Evolutionary conservation across 2,113 vertebrate genomes (phyloP), one percentile per base, ranked within the genome.

Genomic region (Gymnarchus niloticus): DNA sequence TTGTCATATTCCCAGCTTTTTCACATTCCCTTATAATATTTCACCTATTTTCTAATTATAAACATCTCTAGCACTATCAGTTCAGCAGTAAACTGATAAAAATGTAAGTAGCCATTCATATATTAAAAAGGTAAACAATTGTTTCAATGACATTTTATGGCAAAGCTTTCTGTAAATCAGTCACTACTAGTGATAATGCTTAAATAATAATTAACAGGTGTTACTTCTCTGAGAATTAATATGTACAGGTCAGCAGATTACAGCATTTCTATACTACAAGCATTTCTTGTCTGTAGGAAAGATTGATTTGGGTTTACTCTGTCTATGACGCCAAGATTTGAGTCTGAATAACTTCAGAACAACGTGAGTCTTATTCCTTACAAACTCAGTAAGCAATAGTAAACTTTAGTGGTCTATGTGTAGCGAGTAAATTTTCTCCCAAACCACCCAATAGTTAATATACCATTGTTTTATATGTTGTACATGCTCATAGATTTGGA

Each of bases 171-270:
- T 44, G 76, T 78, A 78, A 78, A 78, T 78, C n/a, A 78, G 76
- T 78, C 76, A 78, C 76, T 78, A 78, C 44, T 48, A 37, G 37
- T 7, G 21, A 78, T 48, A 78, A 78, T 78, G 41, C 37, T 19
- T 44, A 21, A 78, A 78, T 78, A 78, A 78, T 78, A 78, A 78
- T 78, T 78, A 78, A 78, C 76, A 73, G 65, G 28, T 73, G 65
- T 73, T 78, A 54, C 21, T 78, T 48, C 76, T 23, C 46, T 48
- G 76, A 73, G 76, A 78, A 78, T 78, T 48, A 48, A 78, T 78
- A 8, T 78, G 44, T 78, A 44, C 44, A 48, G 8, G 44, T 78
- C 44, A 78, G 76, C 37, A 48, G 2, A 78, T 44, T 21, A 78
- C 14, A 33, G 25, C 7, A 3, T 82, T 25, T 17, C 14, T 56